Evolutionary conservation across 1,140 invertebrate species (phyloP), one percentile per base, ranked within the genome.

Genomic region (Ctenoplectra terminalis): DNA sequence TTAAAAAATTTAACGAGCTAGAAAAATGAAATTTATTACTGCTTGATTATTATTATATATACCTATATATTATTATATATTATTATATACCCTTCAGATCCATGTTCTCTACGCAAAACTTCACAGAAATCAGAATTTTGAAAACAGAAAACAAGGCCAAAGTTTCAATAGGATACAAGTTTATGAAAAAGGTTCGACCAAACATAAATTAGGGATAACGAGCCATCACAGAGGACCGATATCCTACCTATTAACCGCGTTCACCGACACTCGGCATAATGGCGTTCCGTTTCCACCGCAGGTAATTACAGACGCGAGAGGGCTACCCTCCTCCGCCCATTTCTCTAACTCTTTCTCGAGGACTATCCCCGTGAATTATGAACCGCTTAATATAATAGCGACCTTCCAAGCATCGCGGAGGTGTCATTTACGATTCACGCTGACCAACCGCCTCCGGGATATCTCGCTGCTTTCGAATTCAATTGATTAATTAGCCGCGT

Each of bases 201-300:
- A 85, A 82, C 80, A 83, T 86, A 87, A 87, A 87, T 85, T 83
- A 83, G 75, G 71, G 75, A 87, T 87, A 87, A 90, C 86, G 75
- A 82, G 82, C 78, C 72, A 71, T 48, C 69, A 37, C 31, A 8
- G 29, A n/a, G 70, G 78, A 79, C 70, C 74, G 76, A 84, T 87
- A 87, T 77, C 70, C 66, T n/a, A 69, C 26, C 73, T 31, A 78
- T 87, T 78, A 74, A 83, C 70, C 72, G 34, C 50, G 75, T 74
- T 85, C 79, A 50, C 75, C 64, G 64, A 83, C 84, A 81, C 70
- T 76, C 76, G 60, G 66, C 67, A 81, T 81, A 81, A 84, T 81
- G 60, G 73, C 52, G 66, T 84, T 75, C 58, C 71, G 81, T 83
- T 60, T 85, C 82, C 76, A 84, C 56, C 76, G 46, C 9, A 71